Conservation (phyloP, 2,888 invertebrate genomes). For the Adineta ricciae region DNA sequence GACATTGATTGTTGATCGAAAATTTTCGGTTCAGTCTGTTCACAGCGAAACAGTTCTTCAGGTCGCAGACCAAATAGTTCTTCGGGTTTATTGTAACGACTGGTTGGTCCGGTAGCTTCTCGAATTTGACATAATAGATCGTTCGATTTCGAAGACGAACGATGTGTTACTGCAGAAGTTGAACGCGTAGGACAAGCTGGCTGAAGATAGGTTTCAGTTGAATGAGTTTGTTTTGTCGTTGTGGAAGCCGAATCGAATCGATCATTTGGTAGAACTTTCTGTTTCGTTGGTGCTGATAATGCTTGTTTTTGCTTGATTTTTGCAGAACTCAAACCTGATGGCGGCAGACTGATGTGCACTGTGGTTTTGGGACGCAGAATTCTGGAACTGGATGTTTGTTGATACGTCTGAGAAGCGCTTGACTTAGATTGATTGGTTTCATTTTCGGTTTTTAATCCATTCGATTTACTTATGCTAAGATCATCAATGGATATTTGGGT, state of each 20-base stretch:
- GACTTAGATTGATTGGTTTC: neutral
- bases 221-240: neutral
- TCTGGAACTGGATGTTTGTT: neutral
- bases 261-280: neutral
- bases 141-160: neutral
- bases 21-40: neutral
- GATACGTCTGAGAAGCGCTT: neutral
- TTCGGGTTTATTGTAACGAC: constrained; percentile 13
- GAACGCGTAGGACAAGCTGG: neutral
- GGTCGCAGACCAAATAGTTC: constrained; percentile 11
- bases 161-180: neutral
- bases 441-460: neutral
- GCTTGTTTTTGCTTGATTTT: neutral
- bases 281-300: neutral
- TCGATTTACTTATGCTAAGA: neutral
- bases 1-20: neutral
- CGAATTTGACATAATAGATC: neutral
- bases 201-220: neutral
- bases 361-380: neutral
- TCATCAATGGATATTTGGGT: neutral
- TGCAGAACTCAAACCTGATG: neutral
- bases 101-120: neutral
- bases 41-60: neutral
- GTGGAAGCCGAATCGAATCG: neutral
- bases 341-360: neutral